Evolutionary conservation across 2,888 invertebrate genomes (phyloP).

Genomic region (Drosophila borborema): DNA sequence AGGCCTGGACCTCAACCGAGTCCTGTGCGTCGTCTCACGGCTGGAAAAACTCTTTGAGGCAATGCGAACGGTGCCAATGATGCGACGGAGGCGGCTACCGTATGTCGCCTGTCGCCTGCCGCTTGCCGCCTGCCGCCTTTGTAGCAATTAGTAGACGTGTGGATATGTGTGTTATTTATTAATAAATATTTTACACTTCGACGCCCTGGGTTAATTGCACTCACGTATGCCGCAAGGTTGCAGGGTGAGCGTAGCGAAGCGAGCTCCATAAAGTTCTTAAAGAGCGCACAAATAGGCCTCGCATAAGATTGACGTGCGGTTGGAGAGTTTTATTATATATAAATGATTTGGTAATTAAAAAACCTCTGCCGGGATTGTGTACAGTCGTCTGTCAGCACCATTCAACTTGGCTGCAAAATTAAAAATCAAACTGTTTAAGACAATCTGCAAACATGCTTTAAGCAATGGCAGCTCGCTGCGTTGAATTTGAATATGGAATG

Average conservation of each 20-base stretch:
- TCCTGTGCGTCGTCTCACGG: constrained; percentile 62
- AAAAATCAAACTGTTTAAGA: constrained; percentile 83
- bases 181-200: constrained; percentile 82
- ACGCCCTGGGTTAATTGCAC: constrained; percentile 77
- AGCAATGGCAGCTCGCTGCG: constrained; percentile 64
- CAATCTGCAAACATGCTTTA: constrained; percentile 72
- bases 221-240: constrained; percentile 19
- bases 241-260: constrained; percentile 22
- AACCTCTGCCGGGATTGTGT: constrained; percentile 10
- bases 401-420: constrained; percentile 69
- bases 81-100: constrained; percentile 36
- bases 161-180: constrained; percentile 72
- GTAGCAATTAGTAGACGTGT: constrained; percentile 71
- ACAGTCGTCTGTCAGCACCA: constrained; percentile 40
- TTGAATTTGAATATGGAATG: constrained; percentile 60
- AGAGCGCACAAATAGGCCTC: constrained; percentile 18
- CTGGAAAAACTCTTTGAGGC: constrained; percentile 68
- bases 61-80: constrained; percentile 27
- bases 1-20: constrained; percentile 54
- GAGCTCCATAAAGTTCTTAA: constrained; percentile 38
- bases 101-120: constrained; percentile 30
- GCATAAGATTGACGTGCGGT: constrained; percentile 6
- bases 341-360: constrained; percentile 67
- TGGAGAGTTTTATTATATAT: background rate
- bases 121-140: constrained; percentile 56